Evolutionary conservation across 2,797 vertebrate species (phyloP).

Genomic region (Poecilia wingei): DNA sequence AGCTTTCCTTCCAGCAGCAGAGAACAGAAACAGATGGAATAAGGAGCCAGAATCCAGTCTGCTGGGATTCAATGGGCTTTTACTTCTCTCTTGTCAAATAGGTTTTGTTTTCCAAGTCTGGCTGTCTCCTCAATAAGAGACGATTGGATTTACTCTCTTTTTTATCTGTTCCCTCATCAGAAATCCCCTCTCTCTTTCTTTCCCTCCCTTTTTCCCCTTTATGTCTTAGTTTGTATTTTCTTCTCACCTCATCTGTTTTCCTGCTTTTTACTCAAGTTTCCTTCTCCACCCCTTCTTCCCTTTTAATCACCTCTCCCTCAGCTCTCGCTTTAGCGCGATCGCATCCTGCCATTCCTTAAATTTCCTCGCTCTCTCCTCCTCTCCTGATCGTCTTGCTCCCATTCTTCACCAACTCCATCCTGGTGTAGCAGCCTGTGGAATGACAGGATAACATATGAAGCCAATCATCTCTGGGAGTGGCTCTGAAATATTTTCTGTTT

Average conservation of each 20-base stretch:
- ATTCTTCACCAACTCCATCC: conserved; percentile 51
- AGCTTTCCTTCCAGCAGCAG: conserved; percentile 42
- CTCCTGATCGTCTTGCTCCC: conserved; percentile 25
- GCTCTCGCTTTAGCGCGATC: background rate
- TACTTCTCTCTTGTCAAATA: conserved; percentile 34
- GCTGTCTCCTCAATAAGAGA: conserved; percentile 28
- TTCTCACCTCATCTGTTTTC: background rate
- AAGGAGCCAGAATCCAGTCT: conserved; percentile 29
- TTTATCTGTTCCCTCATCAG: conserved; percentile 3
- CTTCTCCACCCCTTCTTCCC: background rate
- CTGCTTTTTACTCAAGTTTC: background rate
- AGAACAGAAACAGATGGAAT: conserved; percentile 62
- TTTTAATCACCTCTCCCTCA: background rate
- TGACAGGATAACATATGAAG: conserved; percentile 72
- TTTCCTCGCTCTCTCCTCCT: conserved; percentile 18
- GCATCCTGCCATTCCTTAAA: conserved; percentile 12
- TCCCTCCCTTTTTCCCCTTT: background rate
- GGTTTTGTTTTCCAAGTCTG: conserved; percentile 28
- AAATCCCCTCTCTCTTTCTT: conserved; percentile 1
- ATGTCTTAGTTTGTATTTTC: background rate
- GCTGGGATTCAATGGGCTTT: conserved; percentile 42
- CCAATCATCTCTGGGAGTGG: conserved; percentile 68
- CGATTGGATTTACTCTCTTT: conserved; percentile 33
- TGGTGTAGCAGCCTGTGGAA: conserved; percentile 49
- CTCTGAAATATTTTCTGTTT: conserved; percentile 57